Conservation (phyloP, 2,888 invertebrate genomes). For the Seira sanloemensis region DNA sequence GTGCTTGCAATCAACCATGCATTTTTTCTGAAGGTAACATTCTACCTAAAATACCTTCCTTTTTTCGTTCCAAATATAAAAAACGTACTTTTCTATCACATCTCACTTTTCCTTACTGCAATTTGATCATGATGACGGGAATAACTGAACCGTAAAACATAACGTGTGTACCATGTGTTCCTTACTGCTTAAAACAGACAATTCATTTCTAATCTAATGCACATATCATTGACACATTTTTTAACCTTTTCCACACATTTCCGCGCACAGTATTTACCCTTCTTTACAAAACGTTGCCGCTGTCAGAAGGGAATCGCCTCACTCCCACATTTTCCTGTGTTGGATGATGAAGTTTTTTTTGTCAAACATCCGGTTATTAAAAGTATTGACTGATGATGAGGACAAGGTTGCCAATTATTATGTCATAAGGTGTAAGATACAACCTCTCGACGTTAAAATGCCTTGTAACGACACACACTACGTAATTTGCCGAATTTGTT, state of each 20-base stretch:
- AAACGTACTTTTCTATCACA: conserved; percentile 29
- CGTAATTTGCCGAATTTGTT: background rate
- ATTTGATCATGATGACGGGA: conserved; percentile 23
- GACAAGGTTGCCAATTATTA: background rate
- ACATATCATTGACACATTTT: conserved; percentile 58
- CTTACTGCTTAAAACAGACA: background rate
- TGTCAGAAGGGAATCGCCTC: background rate
- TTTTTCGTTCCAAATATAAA: conserved; percentile 32
- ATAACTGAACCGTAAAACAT: conserved; percentile 38
- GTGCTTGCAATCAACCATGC: conserved; percentile 54
- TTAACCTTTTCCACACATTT: conserved; percentile 38
- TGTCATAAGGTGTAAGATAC: background rate
- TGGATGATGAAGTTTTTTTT: background rate
- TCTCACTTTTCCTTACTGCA: conserved; percentile 15
- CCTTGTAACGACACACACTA: too few species aligned
- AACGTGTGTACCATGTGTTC: conserved; percentile 45
- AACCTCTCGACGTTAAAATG: too few species aligned
- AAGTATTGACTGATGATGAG: background rate
- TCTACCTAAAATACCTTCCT: conserved; percentile 25
- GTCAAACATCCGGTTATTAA: conserved; percentile 13
- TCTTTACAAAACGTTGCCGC: background rate
- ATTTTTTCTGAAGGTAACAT: conserved; percentile 39
- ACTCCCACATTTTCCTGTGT: background rate
- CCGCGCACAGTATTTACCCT: conserved; percentile 26
- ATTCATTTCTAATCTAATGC: conserved; percentile 29